Evolutionary conservation across 2,888 invertebrate species (phyloP), one percentile per base, ranked within the genome.

Genomic region (Tachystola acroxantha): DNA sequence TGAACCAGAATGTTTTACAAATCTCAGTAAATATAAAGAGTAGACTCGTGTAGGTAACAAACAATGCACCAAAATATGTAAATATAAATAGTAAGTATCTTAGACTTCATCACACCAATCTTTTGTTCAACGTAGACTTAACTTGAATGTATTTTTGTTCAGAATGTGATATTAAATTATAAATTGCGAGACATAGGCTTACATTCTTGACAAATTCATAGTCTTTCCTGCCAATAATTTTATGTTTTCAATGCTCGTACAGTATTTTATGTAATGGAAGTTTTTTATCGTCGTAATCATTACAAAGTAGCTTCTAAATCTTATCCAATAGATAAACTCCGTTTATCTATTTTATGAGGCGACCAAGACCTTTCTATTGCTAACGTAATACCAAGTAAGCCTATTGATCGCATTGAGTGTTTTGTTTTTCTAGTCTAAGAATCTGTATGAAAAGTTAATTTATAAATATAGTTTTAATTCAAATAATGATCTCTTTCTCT

Each of bases 341-440:
- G 24, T 24, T 24, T 27, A 27, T 27, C 27, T 27, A 27, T 3
- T 27, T 13, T 13, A 24, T 24, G 9, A n/a, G n/a, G 9, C 24
- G 24, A 7, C n/a, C 2, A n/a, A 7, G n/a, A 24, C 24, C 24
- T 24, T 24, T 4, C 7, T 24, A 24, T 24, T 22, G 7, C 2
- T 22, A 7, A 22, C n/a, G n/a, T 3, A 22, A 22, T 7, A 22
- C 16, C 16, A 16, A 4, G 25, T 13, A 36, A 37, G 26, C 33
- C 36, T 32, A 25, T n/a, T 30, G 27, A 31, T 36, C 16, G 27
- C 36, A 14, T 20, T 32, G 14, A 20, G 39, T 40, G 44, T 39
- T 22, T 42, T 45, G 43, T 48, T 46, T 50, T 50, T 56, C 58
- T 60, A 60, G 60, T 63, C 59, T 60, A 60, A 58, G 61, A 57